Base-by-base conservation (phyloP, 2,888 invertebrate genomes). In the Eupithecia abbreviata region DNA sequence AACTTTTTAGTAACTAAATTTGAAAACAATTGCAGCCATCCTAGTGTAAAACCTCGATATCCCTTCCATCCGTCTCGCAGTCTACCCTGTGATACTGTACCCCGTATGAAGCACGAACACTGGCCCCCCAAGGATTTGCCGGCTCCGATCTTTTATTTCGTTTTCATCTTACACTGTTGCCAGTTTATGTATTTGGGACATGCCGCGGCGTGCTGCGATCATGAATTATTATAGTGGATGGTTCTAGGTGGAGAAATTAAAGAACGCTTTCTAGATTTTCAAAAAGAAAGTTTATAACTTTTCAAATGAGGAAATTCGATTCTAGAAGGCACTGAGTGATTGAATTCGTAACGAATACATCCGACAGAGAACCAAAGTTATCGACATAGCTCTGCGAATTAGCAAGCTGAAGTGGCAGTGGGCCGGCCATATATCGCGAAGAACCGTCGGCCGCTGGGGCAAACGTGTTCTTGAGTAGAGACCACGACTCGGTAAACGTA, bases 121-220 rank as follows among this genome's bases (percentile, higher is more conserved):
- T 10, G 12, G 67, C 13, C 69, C 76, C 76, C 77, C 13, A 49
- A 77, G 79, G 79, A 75, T 18, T 76, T 12, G 45, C 74, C 12
- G 58, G 72, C 75, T 71, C 71, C 72, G 71, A 62, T 43, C 55
- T 79, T 77, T 78, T 79, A 79, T 78, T 73, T 78, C 70, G 68
- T 77, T 79, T 78, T 75, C 72, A 74, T 79, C 72, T 72, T 72
- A 68, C 74, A 68, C 65, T 77, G 72, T 74, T 72, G 49, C 42
- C 67, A 72, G 74, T 75, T 77, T 76, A 73, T 74, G 72, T 79
- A 72, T 74, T 62, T 51, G 58, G 65, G 66, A 58, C 73, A 45
- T 71, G 70, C 58, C 58, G 74, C 7, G 30, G 69, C 1, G 69
- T 45, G 30, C 30, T 47, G 47, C 43, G 18, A 45, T 68, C 41